Base-by-base conservation (phyloP, 2,797 vertebrate species). In the Taenioides sp. region DNA sequence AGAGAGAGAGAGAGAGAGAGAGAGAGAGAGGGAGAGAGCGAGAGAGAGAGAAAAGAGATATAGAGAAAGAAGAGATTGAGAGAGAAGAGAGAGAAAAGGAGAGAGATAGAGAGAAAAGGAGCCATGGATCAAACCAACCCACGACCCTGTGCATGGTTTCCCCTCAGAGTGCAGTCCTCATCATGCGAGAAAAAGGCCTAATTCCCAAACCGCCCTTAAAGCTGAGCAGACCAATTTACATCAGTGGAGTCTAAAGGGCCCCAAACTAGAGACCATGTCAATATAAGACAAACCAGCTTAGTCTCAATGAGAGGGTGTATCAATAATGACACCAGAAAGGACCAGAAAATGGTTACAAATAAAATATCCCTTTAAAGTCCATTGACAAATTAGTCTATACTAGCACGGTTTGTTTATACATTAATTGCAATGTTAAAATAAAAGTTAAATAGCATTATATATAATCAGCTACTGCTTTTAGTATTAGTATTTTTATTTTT, bases 51-150 rank as follows among this genome's bases (percentile, higher is more conserved):
- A 86, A 17, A 5, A 28, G 75, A 73, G 81, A 73, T 67, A 72
- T 43, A 40, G 74, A 61, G 67, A 86, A 80, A 74, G 69, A 74
- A 65, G 25, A 72, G 81, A 73, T 66, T 72, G 43, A 40, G 74
- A 60, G 66, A 59, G 25, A 20, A 75, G 64, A 88, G 80, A 78
- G 71, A 73, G 31, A 31, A 31, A 6, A 31, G 5, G 34, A 31
- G 34, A 34, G 34, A 37, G 34, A 37, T 10, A 37, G 34, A 37
- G 31, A 34, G 31, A 34, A 34, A 1, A 7, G 9, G 34, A 37
- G 34, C 0, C 55, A 4, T 76, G 86, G 90, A 92, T 93, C 86
- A 94, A 94, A 95, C 92, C 82, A 87, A 85, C 79, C 80, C 86
- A 79, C 65, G 72, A 89, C 86, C 77, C 77, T 87, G 84, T 80